Evolutionary conservation across 2,113 vertebrate genomes (phyloP).

Genomic region (Callocephalon fimbriatum): DNA sequence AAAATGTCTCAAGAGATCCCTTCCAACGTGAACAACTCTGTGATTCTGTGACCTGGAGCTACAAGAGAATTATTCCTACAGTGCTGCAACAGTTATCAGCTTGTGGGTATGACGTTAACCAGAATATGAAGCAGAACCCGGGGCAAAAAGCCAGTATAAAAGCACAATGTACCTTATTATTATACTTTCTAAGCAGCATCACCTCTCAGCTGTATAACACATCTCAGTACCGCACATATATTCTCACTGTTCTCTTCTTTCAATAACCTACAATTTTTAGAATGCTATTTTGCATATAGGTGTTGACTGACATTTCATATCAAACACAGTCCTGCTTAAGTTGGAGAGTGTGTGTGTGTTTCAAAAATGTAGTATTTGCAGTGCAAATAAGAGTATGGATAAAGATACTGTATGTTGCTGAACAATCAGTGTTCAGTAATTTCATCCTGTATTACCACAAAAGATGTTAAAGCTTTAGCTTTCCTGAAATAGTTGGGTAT

Average conservation of each 20-base stretch:
- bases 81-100: background rate
- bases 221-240: background rate
- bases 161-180: background rate
- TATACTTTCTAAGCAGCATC: background rate
- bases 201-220: background rate
- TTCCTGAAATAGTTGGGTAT: background rate
- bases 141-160: background rate
- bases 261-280: background rate
- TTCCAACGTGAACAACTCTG: background rate
- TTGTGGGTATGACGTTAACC: background rate
- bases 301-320: background rate
- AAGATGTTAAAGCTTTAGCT: background rate
- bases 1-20: background rate
- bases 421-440: background rate
- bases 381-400: background rate
- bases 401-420: background rate
- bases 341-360: accelerated
- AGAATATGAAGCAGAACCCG: background rate
- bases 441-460: background rate
- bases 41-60: background rate
- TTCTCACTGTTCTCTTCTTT: background rate
- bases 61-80: background rate
- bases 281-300: background rate
- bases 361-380: background rate
- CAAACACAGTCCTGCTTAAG: background rate